Conservation (phyloP, 2,113 vertebrate genomes). For the Calidris pygmaea region DNA sequence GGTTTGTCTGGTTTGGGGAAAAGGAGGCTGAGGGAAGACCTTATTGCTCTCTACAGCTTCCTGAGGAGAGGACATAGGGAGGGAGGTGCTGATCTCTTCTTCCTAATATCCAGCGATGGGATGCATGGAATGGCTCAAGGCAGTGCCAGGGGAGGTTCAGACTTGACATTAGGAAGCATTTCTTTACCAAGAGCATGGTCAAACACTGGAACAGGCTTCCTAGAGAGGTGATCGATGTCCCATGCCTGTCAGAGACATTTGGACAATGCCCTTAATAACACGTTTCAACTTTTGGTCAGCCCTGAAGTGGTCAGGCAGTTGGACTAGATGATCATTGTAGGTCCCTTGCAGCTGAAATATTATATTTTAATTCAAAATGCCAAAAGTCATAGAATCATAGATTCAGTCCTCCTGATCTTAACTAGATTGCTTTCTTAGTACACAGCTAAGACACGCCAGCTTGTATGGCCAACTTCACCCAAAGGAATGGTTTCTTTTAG, state of each 20-base stretch:
- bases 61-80: neutral
- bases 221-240: accelerated
- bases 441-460: neutral
- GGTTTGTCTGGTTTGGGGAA: neutral
- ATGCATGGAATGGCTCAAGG: neutral
- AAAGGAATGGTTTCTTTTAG: neutral
- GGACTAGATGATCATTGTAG: neutral
- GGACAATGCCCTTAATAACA: neutral
- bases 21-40: neutral
- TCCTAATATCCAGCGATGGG: neutral
- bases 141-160: neutral
- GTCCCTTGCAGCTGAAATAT: neutral
- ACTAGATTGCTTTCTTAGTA: neutral
- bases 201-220: neutral
- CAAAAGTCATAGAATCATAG: neutral
- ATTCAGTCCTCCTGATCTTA: neutral
- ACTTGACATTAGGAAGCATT: neutral
- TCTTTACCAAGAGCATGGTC: neutral
- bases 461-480: neutral
- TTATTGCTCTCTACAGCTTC: neutral
- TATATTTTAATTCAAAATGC: neutral
- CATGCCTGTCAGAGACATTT: neutral
- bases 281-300: neutral
- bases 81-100: neutral
- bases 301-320: neutral